Conservation (phyloP, 2,888 invertebrate genomes). For the Punctoribates punctum region DNA sequence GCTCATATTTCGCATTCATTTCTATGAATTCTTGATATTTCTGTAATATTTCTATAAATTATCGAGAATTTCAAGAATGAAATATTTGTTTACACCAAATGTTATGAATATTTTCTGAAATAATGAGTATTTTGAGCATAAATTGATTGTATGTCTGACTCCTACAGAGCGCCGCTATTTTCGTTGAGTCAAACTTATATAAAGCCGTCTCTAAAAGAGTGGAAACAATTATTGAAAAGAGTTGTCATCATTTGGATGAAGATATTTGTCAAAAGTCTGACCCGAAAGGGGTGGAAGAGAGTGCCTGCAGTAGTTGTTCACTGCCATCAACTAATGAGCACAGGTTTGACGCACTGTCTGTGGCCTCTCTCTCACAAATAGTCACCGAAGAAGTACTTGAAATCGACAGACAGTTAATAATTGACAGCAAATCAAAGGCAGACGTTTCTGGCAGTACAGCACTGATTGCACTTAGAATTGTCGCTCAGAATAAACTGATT, state of each 20-base stretch:
- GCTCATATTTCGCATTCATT: too few relatives aligned
- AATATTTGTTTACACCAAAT: too few relatives aligned
- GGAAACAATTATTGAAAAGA: neutral
- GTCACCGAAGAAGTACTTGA: slow-evolving; percentile 81
- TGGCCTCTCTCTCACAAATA: slow-evolving; percentile 55
- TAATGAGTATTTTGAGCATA: too few relatives aligned
- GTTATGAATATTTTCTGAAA: too few relatives aligned
- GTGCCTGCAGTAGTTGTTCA: neutral
- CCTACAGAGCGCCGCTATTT: slow-evolving; percentile 6
- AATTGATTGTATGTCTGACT: neutral
- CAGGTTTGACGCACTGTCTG: slow-evolving; percentile 24
- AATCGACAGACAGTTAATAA: slow-evolving; percentile 74
- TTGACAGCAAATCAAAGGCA: slow-evolving; percentile 71
- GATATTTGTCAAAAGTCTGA: neutral
- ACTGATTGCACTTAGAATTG: slow-evolving; percentile 67
- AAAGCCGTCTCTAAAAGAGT: slow-evolving; percentile 4
- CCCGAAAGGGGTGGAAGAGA: neutral
- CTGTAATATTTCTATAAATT: too few relatives aligned
- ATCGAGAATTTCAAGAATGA: too few relatives aligned
- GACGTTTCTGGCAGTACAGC: slow-evolving; percentile 78
- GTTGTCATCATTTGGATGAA: too few relatives aligned
- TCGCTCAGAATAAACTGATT: slow-evolving; percentile 74
- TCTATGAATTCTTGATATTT: too few relatives aligned
- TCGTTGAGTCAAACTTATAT: slow-evolving; percentile 5
- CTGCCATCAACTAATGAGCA: neutral